phyloP scores from a whole-genome alignment of 2,797 vertebrate species.

The Holocentrus rufus region DNA sequence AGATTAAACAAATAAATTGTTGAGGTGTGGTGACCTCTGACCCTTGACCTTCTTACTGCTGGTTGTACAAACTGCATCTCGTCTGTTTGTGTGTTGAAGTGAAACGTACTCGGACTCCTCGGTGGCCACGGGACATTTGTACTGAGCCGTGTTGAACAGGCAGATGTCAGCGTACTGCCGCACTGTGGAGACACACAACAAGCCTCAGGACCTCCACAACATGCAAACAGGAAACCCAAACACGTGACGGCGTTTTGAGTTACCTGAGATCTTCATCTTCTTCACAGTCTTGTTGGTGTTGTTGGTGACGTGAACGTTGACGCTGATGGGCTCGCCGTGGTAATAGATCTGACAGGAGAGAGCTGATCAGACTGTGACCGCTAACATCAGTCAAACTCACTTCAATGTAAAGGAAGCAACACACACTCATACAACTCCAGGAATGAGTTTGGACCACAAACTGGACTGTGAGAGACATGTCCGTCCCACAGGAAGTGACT shows the following conservation, averaged over 20 bases:
- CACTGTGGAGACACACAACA: slow-evolving; percentile 78
- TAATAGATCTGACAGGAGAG: slow-evolving; percentile 90
- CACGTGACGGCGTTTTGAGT: not conserved
- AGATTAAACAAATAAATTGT: too few relatives aligned
- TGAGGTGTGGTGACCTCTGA: too few relatives aligned
- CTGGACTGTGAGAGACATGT: too few relatives aligned
- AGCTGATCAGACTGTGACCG: not conserved
- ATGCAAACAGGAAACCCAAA: not conserved
- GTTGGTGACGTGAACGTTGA: slow-evolving; percentile 97
- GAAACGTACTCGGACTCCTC: slow-evolving; percentile 93
- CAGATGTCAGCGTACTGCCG: slow-evolving; percentile 97
- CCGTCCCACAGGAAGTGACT: too few relatives aligned
- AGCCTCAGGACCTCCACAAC: not conserved
- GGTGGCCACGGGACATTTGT: slow-evolving; percentile 94
- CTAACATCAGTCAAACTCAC: too few relatives aligned
- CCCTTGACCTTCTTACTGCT: too few relatives aligned
- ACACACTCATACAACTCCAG: too few relatives aligned
- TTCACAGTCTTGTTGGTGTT: slow-evolving; percentile 98
- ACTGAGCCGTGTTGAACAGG: slow-evolving; percentile 97
- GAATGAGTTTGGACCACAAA: too few relatives aligned
- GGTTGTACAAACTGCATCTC: not conserved
- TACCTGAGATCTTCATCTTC: slow-evolving; percentile 97
- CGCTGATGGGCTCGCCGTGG: slow-evolving; percentile 95
- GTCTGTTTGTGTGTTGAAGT: too few relatives aligned
- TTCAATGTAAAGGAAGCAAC: too few relatives aligned